Conservation (phyloP, 2,797 vertebrate species). For the Propithecus perrieri region DNA sequence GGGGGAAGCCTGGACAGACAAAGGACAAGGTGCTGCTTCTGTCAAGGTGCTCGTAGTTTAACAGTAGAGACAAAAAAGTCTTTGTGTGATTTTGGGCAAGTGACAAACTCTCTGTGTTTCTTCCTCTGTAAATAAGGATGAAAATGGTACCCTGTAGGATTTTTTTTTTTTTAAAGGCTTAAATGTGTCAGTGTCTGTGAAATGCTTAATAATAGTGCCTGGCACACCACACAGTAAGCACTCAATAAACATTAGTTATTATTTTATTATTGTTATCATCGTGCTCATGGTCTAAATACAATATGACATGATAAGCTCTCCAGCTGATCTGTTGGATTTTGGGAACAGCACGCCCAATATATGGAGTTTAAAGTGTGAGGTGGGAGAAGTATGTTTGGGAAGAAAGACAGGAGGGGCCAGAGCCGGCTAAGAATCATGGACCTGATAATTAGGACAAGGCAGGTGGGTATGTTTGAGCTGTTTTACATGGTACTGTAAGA, state of each 20-base stretch:
- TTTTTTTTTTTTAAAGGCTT: not conserved
- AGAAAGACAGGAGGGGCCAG: not conserved
- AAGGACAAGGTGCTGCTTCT: not conserved
- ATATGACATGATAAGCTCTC: not conserved
- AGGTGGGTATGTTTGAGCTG: not conserved
- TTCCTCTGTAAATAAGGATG: not conserved
- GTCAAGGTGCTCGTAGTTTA: not conserved
- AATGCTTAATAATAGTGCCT: not conserved
- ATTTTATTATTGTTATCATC: not conserved
- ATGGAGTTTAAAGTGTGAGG: not conserved
- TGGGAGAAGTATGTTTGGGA: not conserved
- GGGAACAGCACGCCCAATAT: not conserved
- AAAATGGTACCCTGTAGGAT: not conserved
- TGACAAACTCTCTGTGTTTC: not conserved
- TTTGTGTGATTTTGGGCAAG: slow-evolving; percentile 3
- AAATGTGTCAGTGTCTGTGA: not conserved
- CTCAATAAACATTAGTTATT: not conserved
- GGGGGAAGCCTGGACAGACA: not conserved
- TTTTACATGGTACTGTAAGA: not conserved
- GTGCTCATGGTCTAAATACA: not conserved
- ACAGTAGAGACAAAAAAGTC: not conserved
- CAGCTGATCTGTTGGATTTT: not conserved
- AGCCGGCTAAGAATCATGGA: not conserved
- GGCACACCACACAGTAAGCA: not conserved
- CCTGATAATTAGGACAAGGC: not conserved